Percentiles rank a stretch among this genome's conserved stretches.
phyloP scores from a whole-genome alignment of 1,140 invertebrate genomes.

The Idris sp. region DNA sequence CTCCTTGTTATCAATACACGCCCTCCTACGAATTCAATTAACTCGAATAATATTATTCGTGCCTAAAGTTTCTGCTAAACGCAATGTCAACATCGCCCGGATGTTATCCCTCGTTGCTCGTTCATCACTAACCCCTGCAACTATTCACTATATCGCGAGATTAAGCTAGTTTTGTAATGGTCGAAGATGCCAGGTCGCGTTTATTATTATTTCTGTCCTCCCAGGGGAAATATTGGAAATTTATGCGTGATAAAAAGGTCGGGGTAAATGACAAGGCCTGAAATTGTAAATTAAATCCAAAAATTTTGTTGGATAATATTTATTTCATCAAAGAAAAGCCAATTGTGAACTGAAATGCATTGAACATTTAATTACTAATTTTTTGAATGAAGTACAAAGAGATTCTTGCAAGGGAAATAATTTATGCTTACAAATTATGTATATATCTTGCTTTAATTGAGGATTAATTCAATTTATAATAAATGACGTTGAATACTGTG shows the following conservation, averaged over 20 bases:
- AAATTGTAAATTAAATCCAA: too few species aligned
- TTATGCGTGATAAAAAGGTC: slow-evolving; percentile 21
- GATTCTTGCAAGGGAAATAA: too few species aligned
- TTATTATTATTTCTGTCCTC: slow-evolving; percentile 32
- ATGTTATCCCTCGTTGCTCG: slow-evolving; percentile 53
- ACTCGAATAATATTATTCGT: slow-evolving; percentile 64
- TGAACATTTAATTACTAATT: too few species aligned
- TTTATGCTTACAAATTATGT: too few species aligned
- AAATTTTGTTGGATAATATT: too few species aligned
- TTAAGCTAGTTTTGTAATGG: slow-evolving; percentile 59
- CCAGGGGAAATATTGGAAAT: slow-evolving; percentile 44
- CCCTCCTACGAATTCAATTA: slow-evolving; percentile 59
- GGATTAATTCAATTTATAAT: too few species aligned
- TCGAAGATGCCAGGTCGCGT: slow-evolving; percentile 26
- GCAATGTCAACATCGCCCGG: slow-evolving; percentile 55
- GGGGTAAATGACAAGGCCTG: slow-evolving; percentile 13
- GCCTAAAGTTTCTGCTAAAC: slow-evolving; percentile 61
- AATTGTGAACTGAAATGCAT: too few species aligned
- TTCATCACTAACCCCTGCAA: slow-evolving; percentile 55
- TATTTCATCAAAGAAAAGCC: too few species aligned
- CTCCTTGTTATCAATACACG: slow-evolving; percentile 58
- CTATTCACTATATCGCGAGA: slow-evolving; percentile 53
- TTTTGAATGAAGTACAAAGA: too few species aligned
- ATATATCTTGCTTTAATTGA: too few species aligned
- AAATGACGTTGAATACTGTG: too few species aligned